These are phyloP conservation scores for Actinernus sp. DNA, from an alignment of 92 coral and sea anemone genomes.

Conservation along the genomic window DNA sequence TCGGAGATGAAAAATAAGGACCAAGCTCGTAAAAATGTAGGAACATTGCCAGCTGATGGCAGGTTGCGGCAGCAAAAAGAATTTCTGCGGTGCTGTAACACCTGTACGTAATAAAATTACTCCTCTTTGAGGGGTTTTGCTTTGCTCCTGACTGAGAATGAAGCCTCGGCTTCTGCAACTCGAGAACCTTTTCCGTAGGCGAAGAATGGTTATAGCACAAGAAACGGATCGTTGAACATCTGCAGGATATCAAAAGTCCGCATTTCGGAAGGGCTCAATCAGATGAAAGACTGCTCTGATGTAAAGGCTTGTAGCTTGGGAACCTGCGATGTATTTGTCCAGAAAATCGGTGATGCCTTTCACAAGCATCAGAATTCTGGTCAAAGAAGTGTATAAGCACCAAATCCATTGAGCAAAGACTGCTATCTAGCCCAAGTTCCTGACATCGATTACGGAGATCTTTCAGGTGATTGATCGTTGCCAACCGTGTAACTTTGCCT, in stretches of 20 bases:
- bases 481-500: constrained; percentile 10
- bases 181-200: constrained; percentile 30
- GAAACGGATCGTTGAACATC: constrained; percentile 53
- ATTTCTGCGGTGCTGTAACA: constrained; percentile 44
- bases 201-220: no score
- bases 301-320: no score
- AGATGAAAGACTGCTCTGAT: constrained; percentile 42
- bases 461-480: constrained; percentile 41
- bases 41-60: constrained; percentile 55
- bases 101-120: constrained; percentile 28
- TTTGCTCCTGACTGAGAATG: constrained; percentile 37
- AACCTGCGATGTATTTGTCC: constrained; percentile 13
- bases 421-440: constrained; percentile 16
- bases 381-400: constrained; percentile 33
- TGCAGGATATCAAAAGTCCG: constrained; percentile 35
- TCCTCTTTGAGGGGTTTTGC: constrained; percentile 19
- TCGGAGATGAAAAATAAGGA: constrained; percentile 23
- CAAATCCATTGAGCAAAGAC: constrained; percentile 29
- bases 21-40: constrained; percentile 42
- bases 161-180: constrained; percentile 24
- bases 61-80: constrained; percentile 33
- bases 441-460: constrained; percentile 40
- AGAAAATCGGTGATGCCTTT: constrained; percentile 42
- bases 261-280: constrained; percentile 29
- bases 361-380: no score